phyloP scores from a whole-genome alignment of 2,888 invertebrate species.

The Branchipolynoe longqiensis region DNA sequence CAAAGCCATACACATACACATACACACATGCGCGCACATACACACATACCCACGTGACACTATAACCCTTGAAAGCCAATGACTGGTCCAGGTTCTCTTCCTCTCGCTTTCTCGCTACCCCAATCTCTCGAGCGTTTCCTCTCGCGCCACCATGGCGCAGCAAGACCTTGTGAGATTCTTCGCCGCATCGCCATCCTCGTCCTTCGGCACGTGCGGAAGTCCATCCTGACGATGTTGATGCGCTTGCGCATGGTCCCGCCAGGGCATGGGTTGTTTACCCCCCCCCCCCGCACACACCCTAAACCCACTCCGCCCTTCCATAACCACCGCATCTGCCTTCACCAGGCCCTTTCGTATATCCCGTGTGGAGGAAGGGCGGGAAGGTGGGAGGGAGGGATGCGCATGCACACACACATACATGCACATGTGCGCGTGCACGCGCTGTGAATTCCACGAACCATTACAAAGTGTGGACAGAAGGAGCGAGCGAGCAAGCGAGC shows the following conservation, averaged over 20 bases:
- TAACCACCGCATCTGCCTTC: background rate
- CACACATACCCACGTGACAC: background rate
- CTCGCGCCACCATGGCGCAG: conserved; percentile 7
- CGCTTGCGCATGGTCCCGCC: background rate
- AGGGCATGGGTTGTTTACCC: background rate
- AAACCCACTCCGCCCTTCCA: background rate
- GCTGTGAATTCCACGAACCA: too few species aligned
- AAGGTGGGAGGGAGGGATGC: too few species aligned
- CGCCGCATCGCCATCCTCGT: background rate
- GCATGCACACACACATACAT: too few species aligned
- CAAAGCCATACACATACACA: conserved; percentile 30
- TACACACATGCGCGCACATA: conserved; percentile 12
- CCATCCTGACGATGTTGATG: background rate
- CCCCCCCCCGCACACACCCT: background rate
- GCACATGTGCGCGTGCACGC: too few species aligned
- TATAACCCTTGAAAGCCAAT: conserved; percentile 29
- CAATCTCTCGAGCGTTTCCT: conserved; percentile 26
- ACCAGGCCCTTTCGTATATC: too few species aligned
- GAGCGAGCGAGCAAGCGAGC: too few species aligned
- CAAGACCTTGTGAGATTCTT: background rate
- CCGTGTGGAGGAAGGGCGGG: too few species aligned
- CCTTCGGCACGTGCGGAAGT: background rate
- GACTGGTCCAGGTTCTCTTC: conserved; percentile 27
- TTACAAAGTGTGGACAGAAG: too few species aligned
- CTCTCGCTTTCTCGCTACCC: too few species aligned